Evolutionary conservation across 2,888 invertebrate species (phyloP), one percentile per base, ranked within the genome.

Genomic region (Apotomis betuletana): DNA sequence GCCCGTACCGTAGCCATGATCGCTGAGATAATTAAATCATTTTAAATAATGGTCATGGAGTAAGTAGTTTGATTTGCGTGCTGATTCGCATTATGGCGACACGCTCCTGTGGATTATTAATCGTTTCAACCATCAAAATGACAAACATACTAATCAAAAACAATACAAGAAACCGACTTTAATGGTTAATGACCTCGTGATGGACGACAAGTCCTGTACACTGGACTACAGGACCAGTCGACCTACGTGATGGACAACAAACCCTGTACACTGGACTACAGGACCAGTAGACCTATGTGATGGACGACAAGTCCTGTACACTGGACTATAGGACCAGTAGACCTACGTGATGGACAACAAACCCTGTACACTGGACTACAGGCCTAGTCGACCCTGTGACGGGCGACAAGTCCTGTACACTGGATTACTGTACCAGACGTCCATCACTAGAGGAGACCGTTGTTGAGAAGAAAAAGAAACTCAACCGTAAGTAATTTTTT

Each of bases 21-120:
- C 58, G 59, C 73, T 67, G 52, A 58, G 51, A 61, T 63, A 63
- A 70, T 73, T 74, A 64, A 64, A 69, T 63, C 44, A 52, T 72
- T 65, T 63, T 58, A 58, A 57, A 72, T 63, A 67, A 57, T 57
- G 9, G 51, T 49, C 58, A 13, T 68, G 52, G 15, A 63, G 13
- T 59, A 13, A 2, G 27, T 36, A 10, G 61, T 9, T 58, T 55
- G 41, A 58, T 72, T 67, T 67, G 62, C 71, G 71, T 72, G 72
- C 44, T 62, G 3, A 9, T 63, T 63, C 10, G 5, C 15, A 67
- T 70, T 51, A 27, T 69, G 27, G 4, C 49, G 38, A 38, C 70
- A 67, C 70, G 70, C 65, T 54, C 65, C 46, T 27, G 38, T 6
- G n/a, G 46, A 46, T 27, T 15, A 57, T 65, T 57, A 57, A 27